Conservation (phyloP, 2,113 vertebrate genomes). For the Montifringilla adamsi region DNA sequence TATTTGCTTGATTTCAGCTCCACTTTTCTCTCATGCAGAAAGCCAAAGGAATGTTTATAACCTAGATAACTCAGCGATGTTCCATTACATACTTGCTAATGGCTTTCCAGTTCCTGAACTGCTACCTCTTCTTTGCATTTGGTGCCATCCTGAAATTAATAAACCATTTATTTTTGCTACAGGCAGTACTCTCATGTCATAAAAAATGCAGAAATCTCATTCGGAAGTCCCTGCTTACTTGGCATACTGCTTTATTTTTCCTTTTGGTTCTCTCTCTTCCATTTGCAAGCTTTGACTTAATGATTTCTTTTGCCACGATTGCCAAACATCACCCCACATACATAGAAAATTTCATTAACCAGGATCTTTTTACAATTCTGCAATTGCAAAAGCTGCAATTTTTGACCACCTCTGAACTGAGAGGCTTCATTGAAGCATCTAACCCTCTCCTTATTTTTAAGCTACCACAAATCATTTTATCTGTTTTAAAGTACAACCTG, state of each 20-base stretch:
- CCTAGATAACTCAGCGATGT: neutral
- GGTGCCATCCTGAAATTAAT: neutral
- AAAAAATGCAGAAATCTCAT: conserved; percentile 24
- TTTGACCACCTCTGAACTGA: neutral
- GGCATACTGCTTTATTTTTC: neutral
- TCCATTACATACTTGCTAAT: neutral
- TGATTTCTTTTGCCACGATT: neutral
- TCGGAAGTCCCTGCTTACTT: neutral
- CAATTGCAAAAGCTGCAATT: neutral
- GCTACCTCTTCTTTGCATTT: neutral
- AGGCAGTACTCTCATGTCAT: neutral
- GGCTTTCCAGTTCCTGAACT: neutral
- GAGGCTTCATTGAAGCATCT: neutral
- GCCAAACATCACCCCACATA: neutral
- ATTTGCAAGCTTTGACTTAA: neutral
- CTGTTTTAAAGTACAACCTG: neutral
- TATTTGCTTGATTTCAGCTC: neutral
- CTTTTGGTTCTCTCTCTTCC: neutral
- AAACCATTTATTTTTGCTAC: conserved; percentile 11
- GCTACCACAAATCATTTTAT: neutral
- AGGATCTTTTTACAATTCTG: neutral
- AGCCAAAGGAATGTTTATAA: neutral
- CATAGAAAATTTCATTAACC: neutral
- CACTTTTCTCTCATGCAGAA: neutral
- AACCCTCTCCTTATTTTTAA: neutral